A percentile compares a stretch with the other conserved stretches of the same genome.
These are phyloP conservation scores for Onchidella celtica DNA, from an alignment of 2,888 invertebrate genomes.

Conservation along the genomic window DNA sequence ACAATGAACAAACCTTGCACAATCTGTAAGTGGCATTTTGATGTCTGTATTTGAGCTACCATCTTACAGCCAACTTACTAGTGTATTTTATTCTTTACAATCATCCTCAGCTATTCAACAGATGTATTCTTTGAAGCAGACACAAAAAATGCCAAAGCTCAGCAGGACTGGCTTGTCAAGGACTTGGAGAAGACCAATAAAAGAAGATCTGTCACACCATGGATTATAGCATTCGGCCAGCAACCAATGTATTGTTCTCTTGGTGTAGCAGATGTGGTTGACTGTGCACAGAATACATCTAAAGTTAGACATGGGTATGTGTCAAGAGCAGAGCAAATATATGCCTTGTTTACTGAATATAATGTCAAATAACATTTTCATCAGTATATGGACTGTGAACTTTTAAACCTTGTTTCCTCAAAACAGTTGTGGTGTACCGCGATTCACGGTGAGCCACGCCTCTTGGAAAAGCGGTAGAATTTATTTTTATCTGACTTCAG, in stretches of 20 bases:
- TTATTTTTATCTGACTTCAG: neutral
- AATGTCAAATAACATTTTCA: too few species aligned
- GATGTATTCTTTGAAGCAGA: constrained; percentile 78
- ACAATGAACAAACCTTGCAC: too few species aligned
- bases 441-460: too few species aligned
- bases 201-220: constrained; percentile 66
- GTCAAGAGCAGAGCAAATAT: too few species aligned
- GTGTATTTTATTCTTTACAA: constrained; percentile 5
- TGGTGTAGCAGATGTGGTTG: constrained; percentile 72
- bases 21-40: too few species aligned
- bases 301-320: constrained; percentile 51
- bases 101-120: constrained; percentile 65
- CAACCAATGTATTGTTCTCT: constrained; percentile 80
- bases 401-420: too few species aligned
- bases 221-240: constrained; percentile 78
- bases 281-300: constrained; percentile 61
- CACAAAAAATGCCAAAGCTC: constrained; percentile 84
- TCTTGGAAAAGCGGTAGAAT: too few species aligned
- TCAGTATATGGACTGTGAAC: too few species aligned
- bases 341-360: too few species aligned
- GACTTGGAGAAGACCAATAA: constrained; percentile 71
- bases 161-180: constrained; percentile 68
- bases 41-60: too few species aligned
- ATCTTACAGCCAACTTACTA: too few species aligned
- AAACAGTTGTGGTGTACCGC: too few species aligned